Evolutionary conservation across 2,888 invertebrate genomes (phyloP).

Genomic region (Carterocephalus palaemon): DNA sequence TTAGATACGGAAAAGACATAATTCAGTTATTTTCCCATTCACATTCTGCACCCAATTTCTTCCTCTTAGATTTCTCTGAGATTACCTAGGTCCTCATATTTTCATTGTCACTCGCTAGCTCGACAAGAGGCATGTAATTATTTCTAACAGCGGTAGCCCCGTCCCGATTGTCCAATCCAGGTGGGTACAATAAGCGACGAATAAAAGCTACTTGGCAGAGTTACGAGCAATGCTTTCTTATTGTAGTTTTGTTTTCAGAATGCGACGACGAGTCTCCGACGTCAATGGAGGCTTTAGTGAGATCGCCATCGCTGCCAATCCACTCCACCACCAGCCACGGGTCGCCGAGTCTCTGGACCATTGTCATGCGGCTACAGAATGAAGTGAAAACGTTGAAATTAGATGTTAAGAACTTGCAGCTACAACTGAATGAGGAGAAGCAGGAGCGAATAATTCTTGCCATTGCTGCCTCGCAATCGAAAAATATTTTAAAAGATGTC

Average conservation of each 20-base stretch:
- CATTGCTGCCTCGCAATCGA: slow-evolving; percentile 64
- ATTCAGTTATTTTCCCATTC: too few relatives aligned
- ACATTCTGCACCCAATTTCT: not conserved
- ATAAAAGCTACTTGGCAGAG: slow-evolving; percentile 1
- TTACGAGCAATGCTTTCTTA: slow-evolving; percentile 18
- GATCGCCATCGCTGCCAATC: slow-evolving; percentile 71
- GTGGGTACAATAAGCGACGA: slow-evolving; percentile 26
- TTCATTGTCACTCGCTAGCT: too few relatives aligned
- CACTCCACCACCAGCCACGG: slow-evolving; percentile 56
- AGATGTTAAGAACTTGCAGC: slow-evolving; percentile 78
- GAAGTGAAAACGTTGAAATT: slow-evolving; percentile 83
- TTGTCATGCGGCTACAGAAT: slow-evolving; percentile 86
- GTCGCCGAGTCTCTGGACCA: slow-evolving; percentile 84
- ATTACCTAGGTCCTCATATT: too few relatives aligned
- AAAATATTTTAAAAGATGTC: slow-evolving; percentile 62
- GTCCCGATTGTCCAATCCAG: too few relatives aligned
- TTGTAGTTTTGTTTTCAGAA: slow-evolving; percentile 59
- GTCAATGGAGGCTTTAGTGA: slow-evolving; percentile 64
- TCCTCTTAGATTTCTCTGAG: not conserved
- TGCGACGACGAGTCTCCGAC: slow-evolving; percentile 67
- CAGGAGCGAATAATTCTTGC: slow-evolving; percentile 70
- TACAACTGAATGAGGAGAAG: slow-evolving; percentile 84
- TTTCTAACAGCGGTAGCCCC: slow-evolving; percentile 24
- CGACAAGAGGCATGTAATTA: slow-evolving; percentile 14
- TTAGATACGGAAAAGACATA: too few relatives aligned